These are phyloP conservation scores for Corythaixoides concolor DNA, from an alignment of 2,113 vertebrate species.

Conservation along the genomic window DNA sequence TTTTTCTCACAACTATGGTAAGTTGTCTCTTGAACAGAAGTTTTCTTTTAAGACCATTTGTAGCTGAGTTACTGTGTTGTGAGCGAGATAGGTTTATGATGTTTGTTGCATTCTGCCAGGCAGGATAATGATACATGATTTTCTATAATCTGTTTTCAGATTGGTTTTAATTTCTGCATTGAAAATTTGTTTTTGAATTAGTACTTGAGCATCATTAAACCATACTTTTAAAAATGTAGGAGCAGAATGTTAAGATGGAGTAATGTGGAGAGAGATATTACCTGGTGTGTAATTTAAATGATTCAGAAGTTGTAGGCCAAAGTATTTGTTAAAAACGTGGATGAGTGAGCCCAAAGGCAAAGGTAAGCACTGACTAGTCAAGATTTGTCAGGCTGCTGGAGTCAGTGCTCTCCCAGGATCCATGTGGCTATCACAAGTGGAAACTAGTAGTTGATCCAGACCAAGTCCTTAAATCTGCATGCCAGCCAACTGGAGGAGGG, in stretches of 20 bases:
- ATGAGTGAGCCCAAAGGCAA: background rate
- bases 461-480: background rate
- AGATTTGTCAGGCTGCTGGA: background rate
- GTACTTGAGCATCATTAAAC: background rate
- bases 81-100: background rate
- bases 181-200: constrained; percentile 27
- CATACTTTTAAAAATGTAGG: background rate
- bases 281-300: background rate
- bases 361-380: background rate
- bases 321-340: background rate
- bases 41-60: constrained; percentile 22
- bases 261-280: background rate
- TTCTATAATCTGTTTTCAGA: constrained; percentile 39
- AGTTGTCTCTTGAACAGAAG: background rate
- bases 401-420: background rate
- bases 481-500: background rate
- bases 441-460: background rate
- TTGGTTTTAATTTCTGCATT: constrained; percentile 24
- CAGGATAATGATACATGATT: background rate
- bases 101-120: background rate
- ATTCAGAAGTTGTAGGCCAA: background rate
- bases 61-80: background rate
- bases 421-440: background rate
- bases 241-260: background rate
- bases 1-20: background rate